A percentile compares a stretch with the other conserved stretches of the same genome.
These are phyloP conservation scores for Percopsis omiscomaycus DNA, from an alignment of 2,797 vertebrate species.

Conservation along the genomic window DNA sequence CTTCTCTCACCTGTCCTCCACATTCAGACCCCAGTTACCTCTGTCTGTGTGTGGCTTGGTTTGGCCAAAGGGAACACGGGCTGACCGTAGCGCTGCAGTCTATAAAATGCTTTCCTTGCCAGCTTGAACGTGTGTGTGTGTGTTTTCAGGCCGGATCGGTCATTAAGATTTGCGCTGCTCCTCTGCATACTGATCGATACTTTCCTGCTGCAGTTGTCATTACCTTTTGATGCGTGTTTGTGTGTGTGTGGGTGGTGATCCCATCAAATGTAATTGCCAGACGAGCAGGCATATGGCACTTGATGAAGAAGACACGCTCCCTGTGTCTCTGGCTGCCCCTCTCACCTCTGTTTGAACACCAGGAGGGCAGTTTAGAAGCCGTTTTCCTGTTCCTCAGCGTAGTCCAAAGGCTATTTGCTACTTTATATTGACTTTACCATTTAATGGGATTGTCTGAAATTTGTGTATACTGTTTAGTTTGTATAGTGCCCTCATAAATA, in stretches of 20 bases:
- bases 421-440: no score
- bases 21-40: conserved; percentile 39
- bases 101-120: conserved; percentile 38
- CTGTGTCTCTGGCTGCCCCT: not conserved
- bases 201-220: conserved; percentile 10
- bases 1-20: not conserved
- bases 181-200: conserved; percentile 20
- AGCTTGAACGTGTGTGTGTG: conserved; percentile 5
- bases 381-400: no score
- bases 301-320: conserved; percentile 22
- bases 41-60: conserved; percentile 41
- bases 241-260: conserved; percentile 5
- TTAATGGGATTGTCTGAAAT: no score
- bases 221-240: conserved; percentile 2
- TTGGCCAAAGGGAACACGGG: conserved; percentile 52
- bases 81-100: conserved; percentile 48
- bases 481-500: no score
- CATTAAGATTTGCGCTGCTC: conserved; percentile 3
- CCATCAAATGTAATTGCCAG: conserved; percentile 32
- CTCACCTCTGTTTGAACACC: conserved; percentile 2
- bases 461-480: no score
- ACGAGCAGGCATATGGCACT: conserved; percentile 13
- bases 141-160: conserved; percentile 2
- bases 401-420: no score
- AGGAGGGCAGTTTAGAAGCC: no score